Base-by-base conservation (phyloP, 2,888 invertebrate species). In the Eutolmus rufibarbis region DNA sequence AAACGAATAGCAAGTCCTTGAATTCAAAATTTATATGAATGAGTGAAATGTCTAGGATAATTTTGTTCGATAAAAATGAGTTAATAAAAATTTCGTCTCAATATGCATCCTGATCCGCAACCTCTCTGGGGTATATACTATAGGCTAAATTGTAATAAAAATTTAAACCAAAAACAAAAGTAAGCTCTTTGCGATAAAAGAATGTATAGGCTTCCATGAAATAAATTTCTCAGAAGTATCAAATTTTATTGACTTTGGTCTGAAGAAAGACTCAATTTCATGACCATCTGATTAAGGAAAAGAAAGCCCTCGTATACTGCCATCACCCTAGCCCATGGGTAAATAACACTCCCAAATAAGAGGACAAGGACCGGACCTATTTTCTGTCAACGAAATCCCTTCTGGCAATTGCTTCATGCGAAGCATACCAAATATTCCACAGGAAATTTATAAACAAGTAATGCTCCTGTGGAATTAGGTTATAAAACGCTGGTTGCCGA, bases 241-340 rank as follows among this genome's bases (percentile, higher is more conserved):
- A 79, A 40, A 56, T 81, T 81, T 81, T 81, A 81, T 81, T 81
- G 81, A 81, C 56, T 81, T 81, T 56, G 81, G 81, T 56, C 81
- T 31, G 34, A 81, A 66, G 66, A 66, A 66, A 66, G 23, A 66
- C 77, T 77, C 77, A 19, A 40, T 40, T 77, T 37, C 40, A 40
- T 40, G 40, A 31, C 19, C 37, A 77, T 77, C 77, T 77, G 77
- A 77, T 77, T 77, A 77, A 66, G 66, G 66, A 23, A 66, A 66
- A 66, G 28, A 66, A 66, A 66, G 23, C 66, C 23, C 23, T 66
- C 66, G 28, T 28, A 66, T 28, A 28, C 66, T 66, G 66, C 12
- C 19, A 14, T 66, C 66, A 66, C 66, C 66, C 66, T 66, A 66
- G 57, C 66, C 66, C 66, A 28, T 12, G 66, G 66, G 66, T 66